Evolutionary conservation across 2,797 vertebrate species (phyloP), one percentile per base, ranked within the genome.

Genomic region (Sardinella longiceps): DNA sequence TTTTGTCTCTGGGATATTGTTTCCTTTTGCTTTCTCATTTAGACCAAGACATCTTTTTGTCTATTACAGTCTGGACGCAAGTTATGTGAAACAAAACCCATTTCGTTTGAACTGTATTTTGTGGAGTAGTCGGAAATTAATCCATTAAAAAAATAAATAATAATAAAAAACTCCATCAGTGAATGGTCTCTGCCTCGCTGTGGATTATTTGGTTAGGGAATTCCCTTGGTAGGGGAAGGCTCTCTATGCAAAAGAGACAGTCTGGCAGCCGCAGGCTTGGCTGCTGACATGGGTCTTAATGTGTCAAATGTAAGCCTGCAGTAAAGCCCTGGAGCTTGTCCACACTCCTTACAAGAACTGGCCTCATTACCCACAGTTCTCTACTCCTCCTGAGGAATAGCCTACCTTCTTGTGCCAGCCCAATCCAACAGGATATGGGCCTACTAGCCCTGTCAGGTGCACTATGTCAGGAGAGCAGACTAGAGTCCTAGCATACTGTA

Each of bases 281-380:
- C 33, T 77, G 15, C 37, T 43, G 70, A 23, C 37, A 77, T 77
- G 33, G 33, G 70, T 77, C 33, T 77, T 43, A 77, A 77, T 43
- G 10, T 43, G 70, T 77, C 33, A 43, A 23, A 23, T 77, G 18
- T 77, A 77, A 77, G 70, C 70, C 37, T 7, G 18, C 70, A 20
- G 70, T 77, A 77, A 77, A 77, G 70, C 70, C 70, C 37, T 43
- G 70, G 70, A 77, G 37, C 70, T 77, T 23, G 33, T 77, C 20
- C 37, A 43, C 33, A 70, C 28, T 70, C 70, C 70, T 39, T 77
- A 15, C 63, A 18, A 77, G 33, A 23, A 1, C 70, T 23, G 70
- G 33, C 33, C 70, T 77, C 70, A 77, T 77, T 77, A 70, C 3
- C 63, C 63, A 14, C n/a, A 3, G 63, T 15, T 70, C 63, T 70